Conservation (phyloP, 2,113 vertebrate species). For the Ariopsis seemanni region DNA sequence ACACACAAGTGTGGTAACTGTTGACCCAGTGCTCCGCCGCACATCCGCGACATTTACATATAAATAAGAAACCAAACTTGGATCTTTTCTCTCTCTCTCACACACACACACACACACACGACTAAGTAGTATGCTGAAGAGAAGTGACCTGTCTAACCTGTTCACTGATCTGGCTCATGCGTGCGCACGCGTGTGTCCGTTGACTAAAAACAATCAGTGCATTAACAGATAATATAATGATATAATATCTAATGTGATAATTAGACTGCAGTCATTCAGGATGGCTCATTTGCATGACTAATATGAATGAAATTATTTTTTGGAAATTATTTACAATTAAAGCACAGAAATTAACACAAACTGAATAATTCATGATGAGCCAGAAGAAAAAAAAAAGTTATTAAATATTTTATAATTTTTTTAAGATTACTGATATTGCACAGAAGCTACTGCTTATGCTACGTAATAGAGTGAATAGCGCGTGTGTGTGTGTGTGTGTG, state of each 20-base stretch:
- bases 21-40: background rate
- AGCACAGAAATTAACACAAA: background rate
- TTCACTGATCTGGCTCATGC: background rate
- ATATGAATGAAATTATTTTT: background rate
- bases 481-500: background rate
- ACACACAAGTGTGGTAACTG: background rate
- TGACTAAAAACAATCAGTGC: background rate
- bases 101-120: background rate
- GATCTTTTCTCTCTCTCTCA: background rate
- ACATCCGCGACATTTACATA: background rate
- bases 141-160: background rate
- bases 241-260: background rate
- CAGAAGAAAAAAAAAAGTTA: background rate
- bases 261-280: background rate
- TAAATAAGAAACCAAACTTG: conserved; percentile 4
- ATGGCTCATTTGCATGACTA: background rate
- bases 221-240: background rate
- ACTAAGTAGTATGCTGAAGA: background rate
- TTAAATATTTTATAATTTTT: background rate
- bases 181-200: background rate
- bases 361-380: background rate
- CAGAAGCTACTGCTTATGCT: background rate
- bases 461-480: background rate
- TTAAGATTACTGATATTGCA: background rate
- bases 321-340: background rate